These are phyloP conservation scores for Drosophila sordidapex DNA, from an alignment of 2,888 invertebrate genomes.

Conservation along the genomic window DNA sequence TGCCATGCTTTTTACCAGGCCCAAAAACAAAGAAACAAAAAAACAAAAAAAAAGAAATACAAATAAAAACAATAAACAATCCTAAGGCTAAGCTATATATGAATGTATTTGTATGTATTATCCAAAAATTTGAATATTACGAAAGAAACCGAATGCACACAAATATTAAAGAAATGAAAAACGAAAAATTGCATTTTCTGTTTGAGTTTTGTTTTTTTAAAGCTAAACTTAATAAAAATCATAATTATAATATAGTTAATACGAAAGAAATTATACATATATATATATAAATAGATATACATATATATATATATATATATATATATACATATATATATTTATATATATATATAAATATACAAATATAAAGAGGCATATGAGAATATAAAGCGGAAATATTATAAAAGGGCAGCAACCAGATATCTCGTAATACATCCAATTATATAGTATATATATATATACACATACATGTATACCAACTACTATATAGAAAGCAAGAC, in stretches of 20 bases:
- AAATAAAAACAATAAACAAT: slow-evolving; percentile 53
- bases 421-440: slow-evolving; percentile 36
- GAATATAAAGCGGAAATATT: slow-evolving; percentile 5
- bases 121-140: slow-evolving; percentile 33
- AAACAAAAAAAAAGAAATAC: slow-evolving; percentile 27
- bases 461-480: slow-evolving; percentile 13
- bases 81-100: slow-evolving; percentile 64
- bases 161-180: slow-evolving; percentile 18
- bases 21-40: slow-evolving; percentile 32
- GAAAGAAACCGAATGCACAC: slow-evolving; percentile 32
- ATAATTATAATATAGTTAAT: slow-evolving; percentile 47
- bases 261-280: slow-evolving; percentile 24
- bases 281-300: slow-evolving; percentile 10
- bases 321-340: background rate
- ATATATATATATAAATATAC: slow-evolving; percentile 1
- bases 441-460: slow-evolving; percentile 36
- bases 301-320: slow-evolving; percentile 13
- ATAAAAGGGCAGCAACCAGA: slow-evolving; percentile 35
- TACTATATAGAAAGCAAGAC: slow-evolving; percentile 25
- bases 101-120: slow-evolving; percentile 59
- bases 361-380: slow-evolving; percentile 32
- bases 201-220: slow-evolving; percentile 27
- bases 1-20: slow-evolving; percentile 63
- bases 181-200: slow-evolving; percentile 30
- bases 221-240: slow-evolving; percentile 35